Percentiles rank a stretch among this genome's conserved stretches.
These are phyloP conservation scores for Cryptus armator DNA, from an alignment of 2,888 invertebrate species.

Conservation along the genomic window DNA sequence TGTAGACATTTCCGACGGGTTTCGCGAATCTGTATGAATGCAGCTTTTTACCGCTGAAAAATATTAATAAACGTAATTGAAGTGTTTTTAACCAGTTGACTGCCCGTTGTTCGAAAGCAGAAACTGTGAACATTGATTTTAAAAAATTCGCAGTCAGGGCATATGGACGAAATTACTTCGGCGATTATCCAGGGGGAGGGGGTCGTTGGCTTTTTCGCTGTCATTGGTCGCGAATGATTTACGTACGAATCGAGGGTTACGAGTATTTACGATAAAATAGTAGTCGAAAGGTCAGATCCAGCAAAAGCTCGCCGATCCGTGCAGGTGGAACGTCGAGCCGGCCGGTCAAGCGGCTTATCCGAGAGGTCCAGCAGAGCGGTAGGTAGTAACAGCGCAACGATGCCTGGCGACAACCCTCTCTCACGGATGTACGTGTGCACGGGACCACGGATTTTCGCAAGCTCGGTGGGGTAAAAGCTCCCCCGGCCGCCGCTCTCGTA, in stretches of 20 bases:
- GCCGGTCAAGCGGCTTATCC: constrained; percentile 53
- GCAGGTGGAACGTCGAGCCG: constrained; percentile 24
- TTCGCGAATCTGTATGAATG: background rate
- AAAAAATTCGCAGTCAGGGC: too few species aligned
- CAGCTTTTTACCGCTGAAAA: too few species aligned
- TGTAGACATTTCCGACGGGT: background rate
- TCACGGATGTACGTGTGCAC: constrained; percentile 22
- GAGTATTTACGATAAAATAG: background rate
- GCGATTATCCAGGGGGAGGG: too few species aligned
- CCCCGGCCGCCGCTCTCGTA: background rate
- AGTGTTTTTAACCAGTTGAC: too few species aligned
- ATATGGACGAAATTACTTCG: too few species aligned
- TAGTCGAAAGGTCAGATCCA: constrained; percentile 2
- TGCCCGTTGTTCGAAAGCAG: too few species aligned
- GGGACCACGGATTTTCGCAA: constrained; percentile 48
- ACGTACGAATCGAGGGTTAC: background rate
- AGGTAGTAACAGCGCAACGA: background rate
- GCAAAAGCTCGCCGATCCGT: constrained; percentile 47
- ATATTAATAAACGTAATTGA: too few species aligned
- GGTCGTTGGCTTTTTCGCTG: background rate
- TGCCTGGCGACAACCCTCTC: constrained; percentile 11
- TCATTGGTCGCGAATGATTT: background rate
- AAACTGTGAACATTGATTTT: too few species aligned
- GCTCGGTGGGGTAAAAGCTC: constrained; percentile 15
- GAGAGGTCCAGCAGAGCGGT: constrained; percentile 10